Evolutionary conservation across 1,140 invertebrate species (phyloP), one percentile per base, ranked within the genome.

Genomic region (Tetramorium simillimum): DNA sequence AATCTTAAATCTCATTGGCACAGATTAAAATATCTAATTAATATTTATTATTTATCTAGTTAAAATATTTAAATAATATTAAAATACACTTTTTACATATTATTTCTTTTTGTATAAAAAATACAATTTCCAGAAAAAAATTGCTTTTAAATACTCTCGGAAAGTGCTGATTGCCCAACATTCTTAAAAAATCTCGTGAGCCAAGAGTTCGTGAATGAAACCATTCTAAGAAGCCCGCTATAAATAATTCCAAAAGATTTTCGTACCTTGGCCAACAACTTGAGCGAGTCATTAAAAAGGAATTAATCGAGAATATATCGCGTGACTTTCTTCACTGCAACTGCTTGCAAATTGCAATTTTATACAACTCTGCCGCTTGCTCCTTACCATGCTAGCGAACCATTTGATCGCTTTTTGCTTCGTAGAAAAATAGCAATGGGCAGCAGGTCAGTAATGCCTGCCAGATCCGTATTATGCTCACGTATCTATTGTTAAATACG

Each of bases 311-410:
- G 16, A 63, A 24, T 40, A 1, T 33, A 40, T 28, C 40, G 56
- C 40, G 37, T 60, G 21, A 72, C 43, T 16, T 16, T 43, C 33
- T 1, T 75, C 12, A 56, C 1, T 10, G 33, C n/a, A 14, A 5
- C 37, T 24, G 21, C 28, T 43, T 9, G 21, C 40, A 78, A 78
- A 78, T 63, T 46, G 58, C 24, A 37, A n/a, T 28, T 78, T 67
- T 63, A 43, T 43, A 28, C 28, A 81, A n/a, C 6, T 56, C 33
- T 0, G 10, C 28, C 21, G 21, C 69, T 56, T 81, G 5, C 33
- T 28, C 2, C 21, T 33, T 33, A 33, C 33, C 24, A 63, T 43
- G 9, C 16, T 40, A 28, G 37, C 9, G 33, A 72, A 33, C 21
- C 16, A 18, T 46, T 65, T 49, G 10, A 16, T 33, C 18, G 24